phyloP scores from a whole-genome alignment of 2,888 invertebrate species.

The Diachrysia chrysitis region DNA sequence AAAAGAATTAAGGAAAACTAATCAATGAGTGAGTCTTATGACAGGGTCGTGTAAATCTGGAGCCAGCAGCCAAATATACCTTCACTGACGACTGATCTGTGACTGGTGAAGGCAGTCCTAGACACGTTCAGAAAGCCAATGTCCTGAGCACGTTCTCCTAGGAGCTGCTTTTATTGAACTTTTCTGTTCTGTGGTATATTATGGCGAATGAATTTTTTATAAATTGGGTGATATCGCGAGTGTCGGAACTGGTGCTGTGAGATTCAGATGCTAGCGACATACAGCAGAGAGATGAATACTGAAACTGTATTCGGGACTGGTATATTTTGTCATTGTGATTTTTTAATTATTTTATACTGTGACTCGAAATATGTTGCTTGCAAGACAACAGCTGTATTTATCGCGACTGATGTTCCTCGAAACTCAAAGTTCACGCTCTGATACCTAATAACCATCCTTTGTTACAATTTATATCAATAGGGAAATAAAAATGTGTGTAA shows the following conservation, averaged over 20 bases:
- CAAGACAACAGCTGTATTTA: constrained; percentile 78
- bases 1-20: background rate
- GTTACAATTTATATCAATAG: constrained; percentile 87
- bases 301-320: constrained; percentile 78
- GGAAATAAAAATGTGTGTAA: constrained; percentile 87
- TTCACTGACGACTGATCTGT: constrained; percentile 2
- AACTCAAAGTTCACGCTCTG: constrained; percentile 76
- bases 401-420: constrained; percentile 86
- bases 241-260: constrained; percentile 85
- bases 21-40: background rate
- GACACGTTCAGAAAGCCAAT: background rate
- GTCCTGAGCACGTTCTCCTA: background rate
- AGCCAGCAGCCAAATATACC: background rate
- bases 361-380: constrained; percentile 79
- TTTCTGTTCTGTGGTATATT: constrained; percentile 30
- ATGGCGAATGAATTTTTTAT: constrained; percentile 54
- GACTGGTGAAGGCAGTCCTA: background rate
- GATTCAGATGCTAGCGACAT: constrained; percentile 85
- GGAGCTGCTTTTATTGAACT: constrained; percentile 9
- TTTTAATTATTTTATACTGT: constrained; percentile 79
- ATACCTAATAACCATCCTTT: constrained; percentile 83
- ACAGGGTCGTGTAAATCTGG: background rate
- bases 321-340: constrained; percentile 75
- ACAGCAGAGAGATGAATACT: constrained; percentile 71
- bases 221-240: constrained; percentile 69